phyloP scores from a whole-genome alignment of 2,113 vertebrate genomes.

The Nycticebus coucang region DNA sequence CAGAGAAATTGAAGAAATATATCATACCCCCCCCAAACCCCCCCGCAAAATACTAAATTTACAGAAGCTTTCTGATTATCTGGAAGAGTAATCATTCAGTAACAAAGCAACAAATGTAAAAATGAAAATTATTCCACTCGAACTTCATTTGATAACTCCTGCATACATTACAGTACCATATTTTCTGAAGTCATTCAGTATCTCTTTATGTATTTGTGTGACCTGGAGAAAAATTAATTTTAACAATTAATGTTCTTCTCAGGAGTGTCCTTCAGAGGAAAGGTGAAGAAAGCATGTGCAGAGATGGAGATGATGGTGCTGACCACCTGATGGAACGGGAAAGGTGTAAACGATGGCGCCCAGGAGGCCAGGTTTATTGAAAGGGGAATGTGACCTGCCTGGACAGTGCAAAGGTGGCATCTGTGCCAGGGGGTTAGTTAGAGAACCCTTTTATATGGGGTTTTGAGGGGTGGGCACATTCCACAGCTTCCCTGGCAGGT shows the following conservation, averaged over 20 bases:
- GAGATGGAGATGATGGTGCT: fast-evolving
- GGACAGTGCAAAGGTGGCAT: too few relatives aligned
- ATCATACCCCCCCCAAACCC: background rate
- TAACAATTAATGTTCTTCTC: background rate
- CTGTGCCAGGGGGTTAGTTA: too few relatives aligned
- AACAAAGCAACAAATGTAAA: background rate
- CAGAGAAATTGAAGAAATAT: background rate
- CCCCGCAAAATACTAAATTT: background rate
- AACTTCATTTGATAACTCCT: background rate
- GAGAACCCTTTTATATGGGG: too few relatives aligned
- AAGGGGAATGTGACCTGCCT: too few relatives aligned
- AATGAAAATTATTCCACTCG: background rate
- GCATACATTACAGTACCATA: background rate
- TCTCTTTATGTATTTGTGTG: background rate
- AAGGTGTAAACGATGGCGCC: too few relatives aligned
- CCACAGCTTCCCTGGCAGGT: too few relatives aligned
- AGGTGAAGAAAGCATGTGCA: background rate
- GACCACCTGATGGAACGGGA: fast-evolving
- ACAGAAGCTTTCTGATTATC: background rate
- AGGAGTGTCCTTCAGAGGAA: background rate
- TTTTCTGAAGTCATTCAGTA: background rate
- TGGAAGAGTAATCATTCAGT: background rate
- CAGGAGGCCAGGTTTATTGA: too few relatives aligned
- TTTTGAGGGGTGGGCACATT: too few relatives aligned
- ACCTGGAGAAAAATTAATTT: background rate